Evolutionary conservation across 2,888 invertebrate species (phyloP).

Genomic region (Dasysyrphus albostriatus): DNA sequence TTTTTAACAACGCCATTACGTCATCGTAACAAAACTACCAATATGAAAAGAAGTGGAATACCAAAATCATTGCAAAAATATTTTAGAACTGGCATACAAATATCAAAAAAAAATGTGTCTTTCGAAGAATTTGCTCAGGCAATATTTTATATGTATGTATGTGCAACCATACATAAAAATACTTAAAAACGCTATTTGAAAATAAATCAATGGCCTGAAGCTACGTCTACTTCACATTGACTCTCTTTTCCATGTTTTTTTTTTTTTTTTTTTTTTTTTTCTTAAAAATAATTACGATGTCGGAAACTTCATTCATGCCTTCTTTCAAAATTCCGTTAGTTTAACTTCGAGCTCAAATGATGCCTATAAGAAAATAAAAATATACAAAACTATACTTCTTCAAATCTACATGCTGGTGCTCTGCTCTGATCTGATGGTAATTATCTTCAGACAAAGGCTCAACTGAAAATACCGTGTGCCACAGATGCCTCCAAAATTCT

Average conservation of each 20-base stretch:
- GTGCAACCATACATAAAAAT: too few relatives aligned
- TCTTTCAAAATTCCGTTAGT: constrained; percentile 52
- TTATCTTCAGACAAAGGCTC: constrained; percentile 54
- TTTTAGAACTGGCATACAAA: too few relatives aligned
- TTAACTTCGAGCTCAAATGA: constrained; percentile 32
- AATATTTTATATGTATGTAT: too few relatives aligned
- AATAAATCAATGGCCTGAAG: constrained; percentile 23
- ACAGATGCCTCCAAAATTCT: constrained; percentile 62
- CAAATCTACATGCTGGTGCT: constrained; percentile 50
- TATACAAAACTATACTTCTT: constrained; percentile 39
- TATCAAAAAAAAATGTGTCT: too few relatives aligned
- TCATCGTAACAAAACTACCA: too few relatives aligned
- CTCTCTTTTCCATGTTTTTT: too few relatives aligned
- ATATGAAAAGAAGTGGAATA: too few relatives aligned
- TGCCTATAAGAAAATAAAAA: constrained; percentile 1
- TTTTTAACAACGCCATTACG: too few relatives aligned
- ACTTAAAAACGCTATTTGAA: neutral
- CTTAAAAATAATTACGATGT: constrained; percentile 37
- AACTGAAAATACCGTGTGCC: constrained; percentile 36
- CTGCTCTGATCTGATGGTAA: constrained; percentile 43
- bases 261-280: too few relatives aligned
- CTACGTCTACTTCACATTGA: constrained; percentile 47
- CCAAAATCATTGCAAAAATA: too few relatives aligned
- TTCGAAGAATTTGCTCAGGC: too few relatives aligned
- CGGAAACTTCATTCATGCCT: constrained; percentile 65